Conservation (phyloP, 2,888 invertebrate genomes). For the Chrysina gloriosa region DNA sequence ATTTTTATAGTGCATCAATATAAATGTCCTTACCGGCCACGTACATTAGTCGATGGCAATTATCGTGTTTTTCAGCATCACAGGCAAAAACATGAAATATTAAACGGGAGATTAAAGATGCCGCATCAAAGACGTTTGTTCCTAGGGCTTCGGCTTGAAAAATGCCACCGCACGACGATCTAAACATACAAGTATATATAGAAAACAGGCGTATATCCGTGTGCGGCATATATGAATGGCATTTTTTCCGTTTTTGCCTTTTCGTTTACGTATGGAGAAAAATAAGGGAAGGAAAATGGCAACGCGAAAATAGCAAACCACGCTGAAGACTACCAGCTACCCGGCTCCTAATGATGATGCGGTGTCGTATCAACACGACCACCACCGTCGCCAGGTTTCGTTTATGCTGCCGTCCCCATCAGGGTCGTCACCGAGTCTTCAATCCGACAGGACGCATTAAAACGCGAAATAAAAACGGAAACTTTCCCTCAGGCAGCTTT, state of each 20-base stretch:
- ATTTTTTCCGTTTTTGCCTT: conserved; percentile 58
- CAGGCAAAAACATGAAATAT: conserved; percentile 61
- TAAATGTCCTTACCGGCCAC: conserved; percentile 54
- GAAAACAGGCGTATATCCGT: conserved; percentile 50
- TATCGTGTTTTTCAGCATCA: conserved; percentile 60
- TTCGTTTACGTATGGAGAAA: conserved; percentile 50
- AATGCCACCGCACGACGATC: conserved; percentile 53
- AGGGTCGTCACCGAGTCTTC: conserved; percentile 46
- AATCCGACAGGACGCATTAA: conserved; percentile 49
- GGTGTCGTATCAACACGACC: conserved; percentile 30
- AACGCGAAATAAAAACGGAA: conserved; percentile 48
- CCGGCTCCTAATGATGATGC: conserved; percentile 54
- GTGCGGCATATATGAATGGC: conserved; percentile 57
- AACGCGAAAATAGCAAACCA: conserved; percentile 44
- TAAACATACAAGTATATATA: conserved; percentile 60
- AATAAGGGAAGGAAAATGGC: conserved; percentile 10
- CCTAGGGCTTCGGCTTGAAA: conserved; percentile 58
- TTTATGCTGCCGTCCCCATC: conserved; percentile 10
- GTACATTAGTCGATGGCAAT: conserved; percentile 61
- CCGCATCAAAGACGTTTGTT: conserved; percentile 59
- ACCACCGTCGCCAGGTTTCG: conserved; percentile 8
- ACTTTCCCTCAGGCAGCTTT: neutral
- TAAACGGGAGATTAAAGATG: conserved; percentile 62
- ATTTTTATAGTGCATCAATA: conserved; percentile 52
- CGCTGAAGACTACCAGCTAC: conserved; percentile 50